Evolutionary conservation across 2,113 vertebrate species (phyloP).

Genomic region (Colistium nudipinnis): DNA sequence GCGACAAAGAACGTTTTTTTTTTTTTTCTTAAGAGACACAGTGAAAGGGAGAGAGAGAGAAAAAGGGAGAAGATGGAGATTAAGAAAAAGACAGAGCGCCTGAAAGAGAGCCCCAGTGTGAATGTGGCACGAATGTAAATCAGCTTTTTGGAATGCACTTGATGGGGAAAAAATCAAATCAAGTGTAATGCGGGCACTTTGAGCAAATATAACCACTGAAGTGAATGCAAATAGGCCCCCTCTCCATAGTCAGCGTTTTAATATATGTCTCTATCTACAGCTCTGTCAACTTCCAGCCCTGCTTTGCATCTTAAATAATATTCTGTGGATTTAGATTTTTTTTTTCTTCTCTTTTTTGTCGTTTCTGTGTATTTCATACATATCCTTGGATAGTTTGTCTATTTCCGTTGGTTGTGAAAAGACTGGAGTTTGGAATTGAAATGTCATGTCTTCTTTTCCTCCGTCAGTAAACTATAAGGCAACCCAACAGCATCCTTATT

Average conservation of each 20-base stretch:
- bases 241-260: neutral
- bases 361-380: constrained; percentile 5
- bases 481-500: neutral
- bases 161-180: constrained; percentile 62
- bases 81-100: constrained; percentile 1
- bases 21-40: constrained; percentile 30
- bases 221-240: constrained; percentile 25
- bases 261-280: neutral
- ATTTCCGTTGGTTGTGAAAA: constrained; percentile 15
- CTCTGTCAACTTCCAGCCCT: neutral
- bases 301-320: neutral
- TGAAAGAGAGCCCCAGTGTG: constrained; percentile 23
- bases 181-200: constrained; percentile 42
- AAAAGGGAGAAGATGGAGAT: constrained; percentile 17
- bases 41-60: neutral
- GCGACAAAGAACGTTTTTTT: constrained; percentile 40
- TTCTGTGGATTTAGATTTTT: neutral
- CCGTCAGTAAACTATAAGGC: constrained; percentile 9
- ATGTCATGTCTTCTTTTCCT: neutral
- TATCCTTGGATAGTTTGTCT: neutral
- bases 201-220: constrained; percentile 23
- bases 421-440: neutral
- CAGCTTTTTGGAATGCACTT: constrained; percentile 39
- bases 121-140: constrained; percentile 62
- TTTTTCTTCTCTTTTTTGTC: neutral